A percentile compares a stretch with the other conserved stretches of the same genome.
Evolutionary conservation across 2,113 vertebrate genomes (phyloP).

Genomic region (Gasterosteus aculeatus): DNA sequence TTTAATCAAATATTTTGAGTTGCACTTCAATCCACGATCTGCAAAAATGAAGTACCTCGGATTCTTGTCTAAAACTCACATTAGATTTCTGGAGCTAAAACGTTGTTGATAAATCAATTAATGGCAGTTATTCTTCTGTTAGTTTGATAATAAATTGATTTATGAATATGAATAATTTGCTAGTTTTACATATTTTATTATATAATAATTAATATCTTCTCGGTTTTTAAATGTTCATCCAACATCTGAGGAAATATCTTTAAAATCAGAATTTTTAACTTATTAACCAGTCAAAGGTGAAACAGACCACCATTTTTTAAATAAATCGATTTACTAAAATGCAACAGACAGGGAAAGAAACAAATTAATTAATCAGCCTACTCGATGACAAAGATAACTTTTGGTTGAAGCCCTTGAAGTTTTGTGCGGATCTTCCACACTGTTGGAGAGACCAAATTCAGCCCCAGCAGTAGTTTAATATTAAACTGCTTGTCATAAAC

Average conservation of each 20-base stretch:
- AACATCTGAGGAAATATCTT: not conserved
- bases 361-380: not conserved
- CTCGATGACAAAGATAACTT: not conserved
- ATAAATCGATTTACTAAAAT: not conserved
- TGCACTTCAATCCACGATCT: slow-evolving; percentile 4
- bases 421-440: not conserved
- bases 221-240: not conserved
- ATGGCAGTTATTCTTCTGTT: not conserved
- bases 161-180: not conserved
- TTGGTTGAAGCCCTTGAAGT: not conserved
- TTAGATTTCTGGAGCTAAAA: not conserved
- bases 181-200: not conserved
- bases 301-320: not conserved
- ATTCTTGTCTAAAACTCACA: not conserved
- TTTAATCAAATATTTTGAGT: slow-evolving; percentile 23
- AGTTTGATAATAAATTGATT: not conserved
- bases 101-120: not conserved
- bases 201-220: not conserved
- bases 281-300: not conserved
- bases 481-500: not conserved
- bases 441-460: not conserved
- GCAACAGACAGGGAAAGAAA: not conserved
- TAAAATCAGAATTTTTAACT: not conserved
- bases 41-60: not conserved
- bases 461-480: not conserved